A percentile compares a stretch with the other conserved stretches of the same genome.
Evolutionary conservation across 2,888 invertebrate species (phyloP).

Genomic region (Drosophila pegasa): DNA sequence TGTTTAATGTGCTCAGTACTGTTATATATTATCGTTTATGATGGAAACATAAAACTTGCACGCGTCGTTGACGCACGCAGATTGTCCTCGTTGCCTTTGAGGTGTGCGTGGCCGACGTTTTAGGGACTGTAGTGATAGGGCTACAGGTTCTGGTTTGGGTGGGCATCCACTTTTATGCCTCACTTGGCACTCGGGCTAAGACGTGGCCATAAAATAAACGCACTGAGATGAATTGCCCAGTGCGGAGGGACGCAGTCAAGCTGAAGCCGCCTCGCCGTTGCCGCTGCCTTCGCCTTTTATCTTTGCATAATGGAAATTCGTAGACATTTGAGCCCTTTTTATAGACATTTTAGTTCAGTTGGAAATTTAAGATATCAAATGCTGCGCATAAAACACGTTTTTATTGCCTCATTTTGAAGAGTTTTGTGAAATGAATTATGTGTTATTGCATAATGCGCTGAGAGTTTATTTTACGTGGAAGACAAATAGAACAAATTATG

Average conservation of each 20-base stretch:
- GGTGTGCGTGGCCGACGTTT: slow-evolving; percentile 18
- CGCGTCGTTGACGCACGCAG: slow-evolving; percentile 53
- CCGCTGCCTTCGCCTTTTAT: slow-evolving; percentile 28
- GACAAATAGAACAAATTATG: slow-evolving; percentile 19
- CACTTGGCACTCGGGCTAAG: slow-evolving; percentile 41
- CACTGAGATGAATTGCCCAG: slow-evolving; percentile 61
- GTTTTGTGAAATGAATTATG: slow-evolving; percentile 57
- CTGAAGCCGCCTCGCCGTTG: slow-evolving; percentile 19
- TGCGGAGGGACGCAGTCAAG: slow-evolving; percentile 16
- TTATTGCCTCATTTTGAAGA: slow-evolving; percentile 34
- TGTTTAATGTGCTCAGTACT: slow-evolving; percentile 47
- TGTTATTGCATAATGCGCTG: slow-evolving; percentile 29
- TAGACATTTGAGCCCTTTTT: slow-evolving; percentile 61
- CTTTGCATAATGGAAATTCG: slow-evolving; percentile 62
- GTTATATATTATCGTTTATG: slow-evolving; percentile 72
- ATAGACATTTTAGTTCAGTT: slow-evolving; percentile 53
- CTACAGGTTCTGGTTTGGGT: not conserved
- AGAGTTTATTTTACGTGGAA: slow-evolving; percentile 30
- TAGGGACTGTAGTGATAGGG: slow-evolving; percentile 13
- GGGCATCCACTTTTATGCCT: slow-evolving; percentile 62
- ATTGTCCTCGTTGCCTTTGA: slow-evolving; percentile 29
- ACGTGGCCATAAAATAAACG: slow-evolving; percentile 66
- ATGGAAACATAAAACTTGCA: slow-evolving; percentile 71
- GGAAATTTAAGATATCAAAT: slow-evolving; percentile 31
- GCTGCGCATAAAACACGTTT: slow-evolving; percentile 35